These are phyloP conservation scores for Aptenodytes patagonicus DNA, from an alignment of 2,113 vertebrate species.

Conservation along the genomic window DNA sequence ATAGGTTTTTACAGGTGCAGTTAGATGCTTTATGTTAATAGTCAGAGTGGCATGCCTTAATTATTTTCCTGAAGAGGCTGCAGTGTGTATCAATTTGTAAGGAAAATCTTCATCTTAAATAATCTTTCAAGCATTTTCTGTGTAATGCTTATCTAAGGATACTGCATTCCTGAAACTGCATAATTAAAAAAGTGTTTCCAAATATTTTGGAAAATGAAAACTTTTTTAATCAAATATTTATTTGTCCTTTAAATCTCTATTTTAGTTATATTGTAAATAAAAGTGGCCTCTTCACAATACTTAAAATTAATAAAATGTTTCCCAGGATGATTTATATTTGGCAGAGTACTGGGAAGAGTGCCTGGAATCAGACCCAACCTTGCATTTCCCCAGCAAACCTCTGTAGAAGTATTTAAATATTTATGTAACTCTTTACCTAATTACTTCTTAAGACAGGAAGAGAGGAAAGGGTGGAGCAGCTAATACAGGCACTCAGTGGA, in stretches of 20 bases:
- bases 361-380: neutral
- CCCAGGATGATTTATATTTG: constrained; percentile 41
- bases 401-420: constrained; percentile 45
- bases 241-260: neutral
- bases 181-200: neutral
- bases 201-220: neutral
- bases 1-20: neutral
- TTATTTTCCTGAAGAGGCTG: neutral
- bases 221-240: neutral
- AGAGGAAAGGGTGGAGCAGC: neutral
- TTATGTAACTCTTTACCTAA: constrained; percentile 44
- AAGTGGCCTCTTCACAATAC: neutral
- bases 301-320: constrained; percentile 34
- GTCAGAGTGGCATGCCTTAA: neutral
- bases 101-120: neutral
- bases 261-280: constrained; percentile 8
- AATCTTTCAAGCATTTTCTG: neutral
- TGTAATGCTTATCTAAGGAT: neutral
- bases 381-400: constrained; percentile 6
- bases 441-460: constrained; percentile 43
- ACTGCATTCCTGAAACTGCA: neutral
- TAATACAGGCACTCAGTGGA: constrained; percentile 31
- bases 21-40: neutral
- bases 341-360: constrained; percentile 12
- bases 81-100: neutral